phyloP scores from a whole-genome alignment of 2,797 vertebrate species.

The Sandelia bainsii region DNA sequence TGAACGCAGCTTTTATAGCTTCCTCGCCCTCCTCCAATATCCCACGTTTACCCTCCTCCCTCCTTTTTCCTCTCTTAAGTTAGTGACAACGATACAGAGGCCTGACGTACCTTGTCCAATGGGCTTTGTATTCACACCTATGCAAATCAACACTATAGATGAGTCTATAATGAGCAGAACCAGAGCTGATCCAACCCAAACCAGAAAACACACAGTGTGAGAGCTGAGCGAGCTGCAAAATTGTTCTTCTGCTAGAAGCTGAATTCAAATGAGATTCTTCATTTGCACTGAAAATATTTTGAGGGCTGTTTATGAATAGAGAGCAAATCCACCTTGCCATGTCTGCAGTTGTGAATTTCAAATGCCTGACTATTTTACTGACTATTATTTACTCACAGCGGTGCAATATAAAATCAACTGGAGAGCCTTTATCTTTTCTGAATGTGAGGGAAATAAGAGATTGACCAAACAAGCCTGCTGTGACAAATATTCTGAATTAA shows the following conservation, averaged over 20 bases:
- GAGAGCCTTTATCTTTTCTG: conserved; percentile 18
- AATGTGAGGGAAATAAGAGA: conserved; percentile 37
- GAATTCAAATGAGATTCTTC: conserved; percentile 7
- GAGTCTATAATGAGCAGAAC: conserved; percentile 52
- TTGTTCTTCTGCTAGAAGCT: background rate
- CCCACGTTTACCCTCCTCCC: background rate
- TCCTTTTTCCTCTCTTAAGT: conserved; percentile 11
- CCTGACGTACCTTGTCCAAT: background rate
- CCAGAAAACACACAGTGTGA: conserved; percentile 28
- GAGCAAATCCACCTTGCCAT: background rate
- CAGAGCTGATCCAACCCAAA: conserved; percentile 58
- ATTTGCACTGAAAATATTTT: conserved; percentile 15
- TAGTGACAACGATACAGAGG: background rate
- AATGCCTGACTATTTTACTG: conserved; percentile 25
- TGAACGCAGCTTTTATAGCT: conserved; percentile 56
- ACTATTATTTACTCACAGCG: conserved; percentile 31
- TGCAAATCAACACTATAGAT: background rate
- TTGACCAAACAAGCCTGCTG: conserved; percentile 34
- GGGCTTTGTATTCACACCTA: background rate
- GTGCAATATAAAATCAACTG: conserved; percentile 15
- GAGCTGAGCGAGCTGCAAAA: background rate
- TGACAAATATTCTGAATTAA: conserved; percentile 30
- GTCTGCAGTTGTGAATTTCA: conserved; percentile 22
- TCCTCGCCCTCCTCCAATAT: conserved; percentile 11
- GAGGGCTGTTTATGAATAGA: conserved; percentile 13